phyloP scores from a whole-genome alignment of 2,113 vertebrate species.

The Lathamus discolor region DNA sequence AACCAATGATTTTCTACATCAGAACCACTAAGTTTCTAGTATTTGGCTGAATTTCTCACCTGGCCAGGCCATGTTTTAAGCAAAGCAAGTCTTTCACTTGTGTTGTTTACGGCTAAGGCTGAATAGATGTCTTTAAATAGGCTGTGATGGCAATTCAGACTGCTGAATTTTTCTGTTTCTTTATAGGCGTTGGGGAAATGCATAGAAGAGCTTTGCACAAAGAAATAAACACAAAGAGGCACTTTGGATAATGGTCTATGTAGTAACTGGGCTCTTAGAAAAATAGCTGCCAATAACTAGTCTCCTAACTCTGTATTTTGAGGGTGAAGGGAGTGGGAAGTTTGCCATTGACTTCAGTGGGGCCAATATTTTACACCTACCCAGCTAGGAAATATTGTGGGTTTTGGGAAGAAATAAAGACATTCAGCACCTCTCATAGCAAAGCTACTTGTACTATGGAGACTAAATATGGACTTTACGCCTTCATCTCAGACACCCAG shows the following conservation, averaged over 20 bases:
- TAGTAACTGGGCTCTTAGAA: neutral
- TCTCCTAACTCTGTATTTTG: neutral
- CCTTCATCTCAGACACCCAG: neutral
- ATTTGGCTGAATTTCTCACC: neutral
- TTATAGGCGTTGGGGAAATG: neutral
- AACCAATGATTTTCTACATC: neutral
- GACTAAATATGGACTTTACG: neutral
- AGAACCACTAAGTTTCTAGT: neutral
- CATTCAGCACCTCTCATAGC: neutral
- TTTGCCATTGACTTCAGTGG: neutral
- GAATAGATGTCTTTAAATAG: neutral
- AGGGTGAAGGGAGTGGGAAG: neutral
- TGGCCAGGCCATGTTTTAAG: neutral
- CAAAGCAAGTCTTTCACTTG: neutral
- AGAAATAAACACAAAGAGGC: neutral
- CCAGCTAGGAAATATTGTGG: neutral
- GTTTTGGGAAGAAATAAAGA: neutral
- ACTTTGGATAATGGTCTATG: neutral
- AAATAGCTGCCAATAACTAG: neutral
- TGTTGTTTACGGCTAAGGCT: neutral
- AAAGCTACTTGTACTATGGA: neutral
- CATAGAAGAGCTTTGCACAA: neutral
- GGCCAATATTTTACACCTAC: neutral
- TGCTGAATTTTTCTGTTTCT: neutral
- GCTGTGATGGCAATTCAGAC: neutral